These are phyloP conservation scores for Periophthalmus modestus DNA, from an alignment of 2,113 vertebrate genomes.

Conservation along the genomic window DNA sequence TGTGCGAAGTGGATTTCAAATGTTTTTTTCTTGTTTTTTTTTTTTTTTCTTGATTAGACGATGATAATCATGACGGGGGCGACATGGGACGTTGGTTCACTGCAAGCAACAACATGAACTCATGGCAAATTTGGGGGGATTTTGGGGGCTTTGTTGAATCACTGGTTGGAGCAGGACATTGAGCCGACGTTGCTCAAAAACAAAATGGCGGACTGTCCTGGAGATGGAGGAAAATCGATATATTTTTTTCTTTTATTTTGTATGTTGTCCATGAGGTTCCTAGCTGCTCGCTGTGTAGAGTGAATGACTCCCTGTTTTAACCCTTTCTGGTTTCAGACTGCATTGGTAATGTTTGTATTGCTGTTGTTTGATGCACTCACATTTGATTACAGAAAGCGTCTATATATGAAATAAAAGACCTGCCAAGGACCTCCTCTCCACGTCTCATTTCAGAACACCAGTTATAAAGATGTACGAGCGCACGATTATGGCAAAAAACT, in stretches of 20 bases:
- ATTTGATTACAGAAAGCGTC: conserved; percentile 81
- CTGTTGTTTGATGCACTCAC: conserved; percentile 91
- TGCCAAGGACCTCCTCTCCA: conserved; percentile 66
- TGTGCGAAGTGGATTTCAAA: conserved; percentile 54
- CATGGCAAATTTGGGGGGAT: conserved; percentile 18
- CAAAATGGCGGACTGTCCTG: conserved; percentile 51
- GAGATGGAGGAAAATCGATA: conserved; percentile 20
- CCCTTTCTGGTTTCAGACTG: conserved; percentile 75
- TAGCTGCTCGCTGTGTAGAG: conserved; percentile 71
- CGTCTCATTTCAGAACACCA: conserved; percentile 23
- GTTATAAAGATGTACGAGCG: background rate
- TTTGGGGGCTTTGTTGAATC: conserved; percentile 42
- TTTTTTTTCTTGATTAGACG: conserved; percentile 41
- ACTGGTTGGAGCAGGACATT: conserved; percentile 49
- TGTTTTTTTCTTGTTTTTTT: conserved; percentile 21
- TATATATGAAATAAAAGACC: conserved; percentile 82
- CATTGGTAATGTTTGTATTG: conserved; percentile 84
- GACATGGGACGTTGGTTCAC: conserved; percentile 50
- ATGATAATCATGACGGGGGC: conserved; percentile 53
- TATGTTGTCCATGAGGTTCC: conserved; percentile 70
- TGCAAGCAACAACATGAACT: conserved; percentile 48
- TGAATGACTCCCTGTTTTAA: conserved; percentile 72
- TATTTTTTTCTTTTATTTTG: conserved; percentile 42
- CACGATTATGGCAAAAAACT: too few species aligned
- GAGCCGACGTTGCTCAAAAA: conserved; percentile 18